Base-by-base conservation (phyloP, 2,113 vertebrate species). In the Sander vitreus region DNA sequence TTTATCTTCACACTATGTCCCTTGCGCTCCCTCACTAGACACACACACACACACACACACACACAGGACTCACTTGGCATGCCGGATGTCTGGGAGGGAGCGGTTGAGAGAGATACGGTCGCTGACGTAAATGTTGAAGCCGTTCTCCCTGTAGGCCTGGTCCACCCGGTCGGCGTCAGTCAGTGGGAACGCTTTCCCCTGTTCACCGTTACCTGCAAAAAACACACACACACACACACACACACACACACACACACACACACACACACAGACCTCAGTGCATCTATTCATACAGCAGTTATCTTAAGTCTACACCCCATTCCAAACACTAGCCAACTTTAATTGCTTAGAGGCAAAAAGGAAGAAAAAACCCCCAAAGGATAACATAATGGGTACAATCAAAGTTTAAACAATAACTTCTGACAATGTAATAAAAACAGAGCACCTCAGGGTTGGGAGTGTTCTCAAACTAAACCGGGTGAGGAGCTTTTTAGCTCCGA, bases 91-190 rank as follows among this genome's bases (percentile, higher is more conserved):
- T 0, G 98, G 96, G 78, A 99, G 91, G n/a, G 98, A 99, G 78
- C 98, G 96, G 92, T 99, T 98, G 72, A 99, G 95, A 58, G 98
- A 97, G 93, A 99, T 99, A 88, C 97, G 96, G 91, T 99, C 96
- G 19, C 98, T 99, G 94, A 99, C 96, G n/a, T 96, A 99, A 85
- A 99, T 99, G 92, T 99, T 99, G 93, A 99, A 99, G 66, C 98
- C 98, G 78, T 99, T 99, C 92, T 99, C 98, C 60, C 97, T 93
- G 95, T 99, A 99, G 0, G 98, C 98, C 93, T 97, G 97, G 85
- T 99, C 98, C 57, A 96, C 96, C 60, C 94, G 92, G 74, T 99
- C 98, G 0, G 96, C 94, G 0, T 98, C 97, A 0, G 95, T 96
- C 94, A 99, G 93, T 0, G 97, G 97, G 75, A 97, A 99, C 2